phyloP scores from a whole-genome alignment of 1,140 invertebrate genomes.

The Pseudobourletiella spinata region DNA sequence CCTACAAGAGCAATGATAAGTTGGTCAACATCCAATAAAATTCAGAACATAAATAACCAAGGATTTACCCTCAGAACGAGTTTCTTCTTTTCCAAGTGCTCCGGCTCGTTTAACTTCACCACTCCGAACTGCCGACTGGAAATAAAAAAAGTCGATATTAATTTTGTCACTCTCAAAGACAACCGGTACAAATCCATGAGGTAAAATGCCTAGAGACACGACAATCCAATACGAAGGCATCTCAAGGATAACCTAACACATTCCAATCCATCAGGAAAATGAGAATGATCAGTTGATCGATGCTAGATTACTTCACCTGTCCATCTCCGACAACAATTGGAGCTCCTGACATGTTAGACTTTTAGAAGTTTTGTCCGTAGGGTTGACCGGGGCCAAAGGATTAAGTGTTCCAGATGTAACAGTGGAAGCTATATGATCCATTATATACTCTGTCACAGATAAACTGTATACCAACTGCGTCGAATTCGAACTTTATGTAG shows the following conservation, averaged over 20 bases:
- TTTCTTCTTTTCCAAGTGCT: constrained; percentile 64
- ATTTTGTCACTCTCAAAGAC: constrained; percentile 11
- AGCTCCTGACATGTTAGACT: constrained; percentile 59
- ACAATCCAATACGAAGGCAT: neutral
- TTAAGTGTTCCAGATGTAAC: neutral
- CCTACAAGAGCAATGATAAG: constrained; percentile 39
- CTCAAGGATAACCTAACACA: neutral
- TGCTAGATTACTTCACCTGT: constrained; percentile 53
- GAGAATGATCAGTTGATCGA: constrained; percentile 6
- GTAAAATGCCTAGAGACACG: neutral
- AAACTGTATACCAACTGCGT: too few species aligned
- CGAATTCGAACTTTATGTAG: too few species aligned
- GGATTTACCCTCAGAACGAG: constrained; percentile 60
- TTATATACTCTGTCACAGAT: too few species aligned
- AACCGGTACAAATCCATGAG: neutral
- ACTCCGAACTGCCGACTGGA: constrained; percentile 77
- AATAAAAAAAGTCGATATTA: constrained; percentile 16
- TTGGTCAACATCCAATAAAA: constrained; percentile 5
- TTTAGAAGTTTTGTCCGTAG: neutral
- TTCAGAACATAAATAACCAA: constrained; percentile 8
- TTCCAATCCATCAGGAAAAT: too few species aligned
- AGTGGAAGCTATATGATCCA: neutral
- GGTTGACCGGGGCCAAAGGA: too few species aligned
- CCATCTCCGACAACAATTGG: constrained; percentile 70
- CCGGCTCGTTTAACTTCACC: constrained; percentile 61